Conservation (phyloP, 2,888 invertebrate genomes). For the Bibio marci region DNA sequence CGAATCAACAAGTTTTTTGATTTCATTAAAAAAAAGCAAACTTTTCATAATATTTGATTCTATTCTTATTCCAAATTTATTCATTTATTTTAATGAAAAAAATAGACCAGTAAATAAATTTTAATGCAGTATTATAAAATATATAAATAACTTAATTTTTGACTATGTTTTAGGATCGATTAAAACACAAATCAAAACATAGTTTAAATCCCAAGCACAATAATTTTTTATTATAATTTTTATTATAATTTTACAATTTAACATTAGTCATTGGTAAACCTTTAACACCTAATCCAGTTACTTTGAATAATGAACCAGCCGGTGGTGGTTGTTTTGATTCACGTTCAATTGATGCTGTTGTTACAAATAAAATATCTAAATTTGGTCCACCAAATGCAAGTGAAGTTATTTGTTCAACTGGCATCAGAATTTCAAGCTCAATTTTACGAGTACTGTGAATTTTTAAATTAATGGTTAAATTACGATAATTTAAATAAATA, state of each 20-base stretch:
- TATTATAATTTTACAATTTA: constrained; percentile 6
- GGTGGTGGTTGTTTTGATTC: constrained; percentile 28
- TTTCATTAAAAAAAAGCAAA: no score
- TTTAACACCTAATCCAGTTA: constrained; percentile 38
- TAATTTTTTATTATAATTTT: background rate
- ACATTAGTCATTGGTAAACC: constrained; percentile 29
- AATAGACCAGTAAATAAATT: no score
- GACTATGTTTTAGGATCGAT: no score
- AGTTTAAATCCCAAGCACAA: no score
- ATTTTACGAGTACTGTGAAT: constrained; percentile 30
- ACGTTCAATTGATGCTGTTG: constrained; percentile 33
- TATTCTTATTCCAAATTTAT: no score
- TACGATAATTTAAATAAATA: no score
- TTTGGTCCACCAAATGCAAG: constrained; percentile 52
- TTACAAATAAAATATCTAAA: constrained; percentile 51
- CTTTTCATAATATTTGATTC: no score
- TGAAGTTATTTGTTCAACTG: constrained; percentile 51
- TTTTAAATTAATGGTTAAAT: background rate
- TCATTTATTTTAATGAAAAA: no score
- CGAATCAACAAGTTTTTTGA: no score
- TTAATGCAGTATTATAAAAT: no score
- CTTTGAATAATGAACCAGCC: constrained; percentile 40
- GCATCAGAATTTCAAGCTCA: constrained; percentile 39
- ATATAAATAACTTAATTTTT: no score
- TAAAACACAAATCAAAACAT: no score